Evolutionary conservation across 1,140 invertebrate species (phyloP).

Genomic region (Pseudobourletiella spinata): DNA sequence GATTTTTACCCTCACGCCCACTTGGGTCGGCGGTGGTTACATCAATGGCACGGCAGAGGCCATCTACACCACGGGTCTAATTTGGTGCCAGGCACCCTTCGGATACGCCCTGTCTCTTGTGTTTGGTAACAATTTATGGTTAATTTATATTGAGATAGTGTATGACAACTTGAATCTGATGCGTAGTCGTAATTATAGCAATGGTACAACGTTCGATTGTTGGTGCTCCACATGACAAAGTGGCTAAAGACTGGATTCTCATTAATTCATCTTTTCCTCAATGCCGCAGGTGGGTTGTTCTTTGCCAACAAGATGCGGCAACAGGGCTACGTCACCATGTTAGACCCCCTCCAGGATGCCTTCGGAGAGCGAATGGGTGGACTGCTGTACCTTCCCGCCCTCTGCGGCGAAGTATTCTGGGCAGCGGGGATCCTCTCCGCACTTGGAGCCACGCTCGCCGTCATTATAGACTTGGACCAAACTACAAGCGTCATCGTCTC

Average conservation of each 20-base stretch:
- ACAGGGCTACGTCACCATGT: constrained; percentile 71
- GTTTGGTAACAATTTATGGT: constrained; percentile 57
- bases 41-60: constrained; percentile 73
- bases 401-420: constrained; percentile 74
- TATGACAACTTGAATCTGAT: too few relatives aligned
- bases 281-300: constrained; percentile 67
- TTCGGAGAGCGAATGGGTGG: constrained; percentile 69
- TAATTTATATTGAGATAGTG: too few relatives aligned
- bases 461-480: constrained; percentile 55
- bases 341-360: constrained; percentile 69
- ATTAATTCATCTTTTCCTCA: too few relatives aligned
- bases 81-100: constrained; percentile 71
- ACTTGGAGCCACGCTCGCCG: constrained; percentile 58
- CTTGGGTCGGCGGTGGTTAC: constrained; percentile 64
- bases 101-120: constrained; percentile 69
- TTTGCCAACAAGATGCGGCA: constrained; percentile 71
- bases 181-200: too few relatives aligned
- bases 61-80: constrained; percentile 57
- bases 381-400: constrained; percentile 66
- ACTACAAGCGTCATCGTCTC: constrained; percentile 55
- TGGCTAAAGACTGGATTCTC: too few relatives aligned
- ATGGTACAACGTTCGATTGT: too few relatives aligned
- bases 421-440: constrained; percentile 62
- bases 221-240: too few relatives aligned
- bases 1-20: constrained; percentile 66